A percentile compares a stretch with the other conserved stretches of the same genome.
Evolutionary conservation across 2,888 invertebrate genomes (phyloP).

Genomic region (Eremobia ochroleuca): DNA sequence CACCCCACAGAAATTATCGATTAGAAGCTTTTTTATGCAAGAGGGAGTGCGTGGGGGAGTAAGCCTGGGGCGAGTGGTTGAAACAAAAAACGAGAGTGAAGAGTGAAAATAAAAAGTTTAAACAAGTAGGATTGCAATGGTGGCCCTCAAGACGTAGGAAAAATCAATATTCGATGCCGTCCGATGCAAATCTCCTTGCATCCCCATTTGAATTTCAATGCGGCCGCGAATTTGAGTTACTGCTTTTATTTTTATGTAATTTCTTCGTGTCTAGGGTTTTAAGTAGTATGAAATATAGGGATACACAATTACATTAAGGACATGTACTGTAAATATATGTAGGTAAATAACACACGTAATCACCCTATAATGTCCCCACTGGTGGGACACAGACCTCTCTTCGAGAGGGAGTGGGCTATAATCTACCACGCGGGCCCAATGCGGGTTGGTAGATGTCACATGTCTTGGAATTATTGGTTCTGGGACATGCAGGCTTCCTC

Average conservation of each 20-base stretch:
- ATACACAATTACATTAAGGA: constrained; percentile 13
- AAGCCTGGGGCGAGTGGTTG: constrained; percentile 88
- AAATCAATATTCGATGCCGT: constrained; percentile 89
- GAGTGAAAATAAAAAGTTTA: constrained; percentile 91
- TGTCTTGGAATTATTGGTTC: neutral
- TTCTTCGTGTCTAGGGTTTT: constrained; percentile 67
- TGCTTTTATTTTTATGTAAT: constrained; percentile 80
- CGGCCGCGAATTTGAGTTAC: constrained; percentile 81
- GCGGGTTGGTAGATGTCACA: neutral
- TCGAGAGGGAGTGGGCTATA: neutral
- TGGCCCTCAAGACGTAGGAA: constrained; percentile 88
- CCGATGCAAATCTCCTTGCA: constrained; percentile 89
- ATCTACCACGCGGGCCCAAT: neutral
- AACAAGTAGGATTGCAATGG: constrained; percentile 89
- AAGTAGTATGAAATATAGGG: constrained; percentile 48
- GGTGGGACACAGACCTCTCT: neutral
- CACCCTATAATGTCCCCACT: neutral
- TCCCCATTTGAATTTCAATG: constrained; percentile 89
- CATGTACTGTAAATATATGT: neutral
- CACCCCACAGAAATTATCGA: constrained; percentile 92
- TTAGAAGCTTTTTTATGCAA: constrained; percentile 91
- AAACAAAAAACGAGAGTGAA: constrained; percentile 91
- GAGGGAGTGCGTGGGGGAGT: constrained; percentile 89
- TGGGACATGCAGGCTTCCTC: neutral
- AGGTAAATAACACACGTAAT: neutral